Percentiles rank a stretch among this genome's conserved stretches.
These are phyloP conservation scores for Lypha dubia DNA, from an alignment of 2,888 invertebrate genomes.

Conservation along the genomic window DNA sequence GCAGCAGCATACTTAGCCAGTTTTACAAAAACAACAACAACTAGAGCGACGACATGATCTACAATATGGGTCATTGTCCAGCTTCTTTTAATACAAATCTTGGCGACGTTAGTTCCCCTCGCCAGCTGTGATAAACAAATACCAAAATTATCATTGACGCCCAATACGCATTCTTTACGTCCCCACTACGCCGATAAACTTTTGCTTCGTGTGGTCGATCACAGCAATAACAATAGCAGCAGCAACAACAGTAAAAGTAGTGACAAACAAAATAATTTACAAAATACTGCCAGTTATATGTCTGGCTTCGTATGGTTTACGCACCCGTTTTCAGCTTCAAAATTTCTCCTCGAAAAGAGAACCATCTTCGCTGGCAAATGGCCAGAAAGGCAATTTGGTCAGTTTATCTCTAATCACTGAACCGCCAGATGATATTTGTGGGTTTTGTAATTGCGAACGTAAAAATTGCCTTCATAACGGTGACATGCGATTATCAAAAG, in stretches of 20 bases:
- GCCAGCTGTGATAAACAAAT: constrained; percentile 67
- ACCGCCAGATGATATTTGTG: constrained; percentile 73
- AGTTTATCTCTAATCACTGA: constrained; percentile 71
- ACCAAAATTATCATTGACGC: constrained; percentile 33
- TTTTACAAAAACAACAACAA: constrained; percentile 22
- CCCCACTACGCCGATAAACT: constrained; percentile 58
- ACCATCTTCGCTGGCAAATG: not conserved
- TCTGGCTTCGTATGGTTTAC: constrained; percentile 70
- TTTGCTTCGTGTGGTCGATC: constrained; percentile 59
- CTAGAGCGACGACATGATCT: constrained; percentile 17
- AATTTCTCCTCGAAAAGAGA: constrained; percentile 68
- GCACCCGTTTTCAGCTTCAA: constrained; percentile 71
- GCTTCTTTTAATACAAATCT: constrained; percentile 67
- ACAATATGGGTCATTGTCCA: constrained; percentile 71
- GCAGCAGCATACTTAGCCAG: constrained; percentile 18
- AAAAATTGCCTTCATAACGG: constrained; percentile 72
- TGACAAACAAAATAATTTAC: constrained; percentile 31
- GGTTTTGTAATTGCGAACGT: constrained; percentile 71
- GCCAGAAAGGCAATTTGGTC: constrained; percentile 50
- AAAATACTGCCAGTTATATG: constrained; percentile 58
- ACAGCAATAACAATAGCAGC: constrained; percentile 24
- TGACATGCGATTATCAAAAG: constrained; percentile 73
- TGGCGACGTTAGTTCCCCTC: constrained; percentile 63
- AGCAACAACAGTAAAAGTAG: constrained; percentile 23
- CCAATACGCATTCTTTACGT: constrained; percentile 18